These are phyloP conservation scores for Panzeria rudis DNA, from an alignment of 2,888 invertebrate species.

Conservation along the genomic window DNA sequence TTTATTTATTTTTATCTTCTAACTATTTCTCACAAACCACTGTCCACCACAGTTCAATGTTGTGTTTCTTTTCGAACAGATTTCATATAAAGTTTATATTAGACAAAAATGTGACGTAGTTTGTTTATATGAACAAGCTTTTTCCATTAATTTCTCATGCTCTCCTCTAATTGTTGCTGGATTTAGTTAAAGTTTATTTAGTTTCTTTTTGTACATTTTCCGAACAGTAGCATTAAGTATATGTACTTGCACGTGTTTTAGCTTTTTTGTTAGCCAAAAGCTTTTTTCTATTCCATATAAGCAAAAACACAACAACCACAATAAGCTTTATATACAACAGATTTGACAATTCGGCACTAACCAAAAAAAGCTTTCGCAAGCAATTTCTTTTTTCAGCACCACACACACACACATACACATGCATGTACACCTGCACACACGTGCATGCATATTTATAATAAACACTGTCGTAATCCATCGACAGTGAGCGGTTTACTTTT, in stretches of 20 bases:
- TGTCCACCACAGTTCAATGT: constrained; percentile 19
- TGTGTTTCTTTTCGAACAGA: constrained; percentile 15
- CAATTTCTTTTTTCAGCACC: constrained; percentile 17
- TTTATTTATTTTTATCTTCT: too few relatives aligned
- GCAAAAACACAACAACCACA: background rate
- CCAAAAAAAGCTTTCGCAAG: constrained; percentile 52
- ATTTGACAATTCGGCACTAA: constrained; percentile 38
- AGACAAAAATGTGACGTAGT: constrained; percentile 65
- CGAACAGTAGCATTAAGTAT: constrained; percentile 34
- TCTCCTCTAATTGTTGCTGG: constrained; percentile 56
- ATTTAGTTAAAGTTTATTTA: constrained; percentile 37
- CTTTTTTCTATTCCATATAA: constrained; percentile 40
- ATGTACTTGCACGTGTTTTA: constrained; percentile 67
- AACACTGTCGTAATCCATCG: constrained; percentile 52
- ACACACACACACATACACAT: background rate
- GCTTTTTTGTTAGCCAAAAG: constrained; percentile 62
- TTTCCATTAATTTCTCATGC: constrained; percentile 36
- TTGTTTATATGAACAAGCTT: constrained; percentile 61
- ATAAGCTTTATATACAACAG: constrained; percentile 42
- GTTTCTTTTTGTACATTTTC: constrained; percentile 39
- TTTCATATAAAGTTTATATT: constrained; percentile 11
- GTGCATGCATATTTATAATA: background rate
- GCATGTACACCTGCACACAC: background rate
- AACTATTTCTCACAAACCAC: constrained; percentile 12
- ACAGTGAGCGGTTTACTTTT: constrained; percentile 27